Conservation (phyloP, 2,888 invertebrate genomes). For the Hirtodrosophila alboralis region DNA sequence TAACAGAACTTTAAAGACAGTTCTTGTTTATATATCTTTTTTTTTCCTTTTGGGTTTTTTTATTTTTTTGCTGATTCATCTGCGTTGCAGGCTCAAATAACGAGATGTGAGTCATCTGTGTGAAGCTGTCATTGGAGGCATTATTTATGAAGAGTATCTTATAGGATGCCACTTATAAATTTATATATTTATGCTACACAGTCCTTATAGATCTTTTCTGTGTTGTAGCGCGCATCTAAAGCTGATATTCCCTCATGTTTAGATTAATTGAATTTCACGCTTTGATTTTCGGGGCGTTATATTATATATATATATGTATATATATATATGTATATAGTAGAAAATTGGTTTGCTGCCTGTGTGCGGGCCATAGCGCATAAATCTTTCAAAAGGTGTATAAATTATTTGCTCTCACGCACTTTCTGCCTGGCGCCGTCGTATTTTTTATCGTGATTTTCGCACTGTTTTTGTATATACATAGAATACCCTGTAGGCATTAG, state of each 20-base stretch:
- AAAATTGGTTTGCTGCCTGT: conserved; percentile 53
- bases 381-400: conserved; percentile 78
- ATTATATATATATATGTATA: too few relatives aligned
- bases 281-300: conserved; percentile 74
- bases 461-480: too few relatives aligned
- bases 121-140: conserved; percentile 35
- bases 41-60: conserved; percentile 19
- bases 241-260: conserved; percentile 43
- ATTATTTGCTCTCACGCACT: conserved; percentile 73
- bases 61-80: conserved; percentile 73
- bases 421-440: conserved; percentile 32
- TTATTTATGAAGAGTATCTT: conserved; percentile 59
- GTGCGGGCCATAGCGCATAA: conserved; percentile 60
- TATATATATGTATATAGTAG: too few relatives aligned
- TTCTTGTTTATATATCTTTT: conserved; percentile 23
- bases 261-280: conserved; percentile 80
- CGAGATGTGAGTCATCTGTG: conserved; percentile 58
- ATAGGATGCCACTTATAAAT: conserved; percentile 61
- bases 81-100: conserved; percentile 50
- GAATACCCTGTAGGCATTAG: too few relatives aligned
- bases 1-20: conserved; percentile 51
- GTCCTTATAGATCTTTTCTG: conserved; percentile 19
- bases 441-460: conserved; percentile 30
- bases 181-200: conserved; percentile 59
- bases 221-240: conserved; percentile 16